phyloP scores from a whole-genome alignment of 2,797 vertebrate genomes.

The Myioborus miniatus region DNA sequence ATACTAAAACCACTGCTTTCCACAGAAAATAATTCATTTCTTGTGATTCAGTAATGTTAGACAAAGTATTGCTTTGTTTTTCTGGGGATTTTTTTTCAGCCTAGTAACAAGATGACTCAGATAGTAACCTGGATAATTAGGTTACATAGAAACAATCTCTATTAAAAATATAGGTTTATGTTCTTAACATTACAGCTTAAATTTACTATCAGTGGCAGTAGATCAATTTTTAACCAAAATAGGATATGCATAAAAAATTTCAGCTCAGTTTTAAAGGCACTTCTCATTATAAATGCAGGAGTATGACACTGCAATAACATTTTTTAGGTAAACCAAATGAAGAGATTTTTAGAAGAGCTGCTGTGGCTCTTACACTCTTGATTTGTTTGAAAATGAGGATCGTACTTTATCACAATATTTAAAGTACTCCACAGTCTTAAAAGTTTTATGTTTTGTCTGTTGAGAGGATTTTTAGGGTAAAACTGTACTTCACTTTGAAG shows the following conservation, averaged over 20 bases:
- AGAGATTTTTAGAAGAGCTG: background rate
- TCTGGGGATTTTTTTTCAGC: background rate
- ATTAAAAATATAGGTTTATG: background rate
- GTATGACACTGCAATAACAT: background rate
- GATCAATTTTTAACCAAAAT: background rate
- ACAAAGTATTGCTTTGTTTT: constrained; percentile 19
- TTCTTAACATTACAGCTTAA: background rate
- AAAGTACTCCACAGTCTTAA: background rate
- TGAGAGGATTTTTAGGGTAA: background rate
- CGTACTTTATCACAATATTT: background rate
- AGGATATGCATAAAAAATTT: background rate
- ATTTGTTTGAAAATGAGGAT: background rate
- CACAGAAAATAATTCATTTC: background rate
- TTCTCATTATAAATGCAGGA: background rate
- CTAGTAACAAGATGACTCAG: constrained; percentile 15
- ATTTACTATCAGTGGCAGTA: background rate
- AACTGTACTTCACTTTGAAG: background rate
- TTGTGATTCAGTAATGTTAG: background rate
- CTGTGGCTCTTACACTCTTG: background rate
- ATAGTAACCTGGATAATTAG: background rate
- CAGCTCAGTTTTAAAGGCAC: background rate
- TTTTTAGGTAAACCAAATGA: background rate
- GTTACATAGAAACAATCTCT: background rate
- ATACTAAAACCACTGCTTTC: background rate
- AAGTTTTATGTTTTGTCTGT: background rate